Evolutionary conservation across 2,888 invertebrate species (phyloP), one percentile per base, ranked within the genome.

Genomic region (Synergus umbraculus): DNA sequence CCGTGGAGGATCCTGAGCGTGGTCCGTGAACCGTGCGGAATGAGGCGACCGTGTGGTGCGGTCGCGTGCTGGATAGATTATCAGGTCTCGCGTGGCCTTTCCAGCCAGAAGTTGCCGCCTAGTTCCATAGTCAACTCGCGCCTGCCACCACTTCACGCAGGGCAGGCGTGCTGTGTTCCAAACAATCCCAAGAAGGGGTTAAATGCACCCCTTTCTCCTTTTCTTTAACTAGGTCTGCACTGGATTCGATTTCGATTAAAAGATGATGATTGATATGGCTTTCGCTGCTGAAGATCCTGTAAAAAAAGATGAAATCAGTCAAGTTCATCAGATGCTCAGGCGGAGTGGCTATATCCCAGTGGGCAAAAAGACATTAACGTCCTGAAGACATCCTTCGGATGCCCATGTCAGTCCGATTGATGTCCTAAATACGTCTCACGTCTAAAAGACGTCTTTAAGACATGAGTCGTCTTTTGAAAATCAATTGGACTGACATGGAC

Each of bases 31-130:
- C 79, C 77, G 77, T 76, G 81, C 76, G 78, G 78, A 67, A 73
- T 73, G 73, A 73, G 73, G 12, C 77, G 69, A 80, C 78, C 79
- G 82, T 80, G 83, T 83, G 83, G 83, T 83, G 83, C 82, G 82
- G 78, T 80, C 82, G 83, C 84, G 83, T 81, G 76, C 80, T 83
- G 79, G 76, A 76, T 76, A 76, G 76, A 76, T 76, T 76, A 76
- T 76, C 77, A 79, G 83, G 81, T 82, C 81, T 82, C 83, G 82
- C 80, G 82, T 82, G 84, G 80, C 81, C 82, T 85, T 83, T 85
- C 85, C 83, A 73, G 49, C 10, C 73, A 49, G 29, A 73, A 54
- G 73, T 73, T 29, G 29, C 69, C 49, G 69, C 69, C 69, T 69
- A 69, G 69, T 49, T 46, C 15, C 49, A 69, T 69, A 49, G 69